These are phyloP conservation scores for Triplophysa tibetana DNA, from an alignment of 2,113 vertebrate species.

Conservation along the genomic window DNA sequence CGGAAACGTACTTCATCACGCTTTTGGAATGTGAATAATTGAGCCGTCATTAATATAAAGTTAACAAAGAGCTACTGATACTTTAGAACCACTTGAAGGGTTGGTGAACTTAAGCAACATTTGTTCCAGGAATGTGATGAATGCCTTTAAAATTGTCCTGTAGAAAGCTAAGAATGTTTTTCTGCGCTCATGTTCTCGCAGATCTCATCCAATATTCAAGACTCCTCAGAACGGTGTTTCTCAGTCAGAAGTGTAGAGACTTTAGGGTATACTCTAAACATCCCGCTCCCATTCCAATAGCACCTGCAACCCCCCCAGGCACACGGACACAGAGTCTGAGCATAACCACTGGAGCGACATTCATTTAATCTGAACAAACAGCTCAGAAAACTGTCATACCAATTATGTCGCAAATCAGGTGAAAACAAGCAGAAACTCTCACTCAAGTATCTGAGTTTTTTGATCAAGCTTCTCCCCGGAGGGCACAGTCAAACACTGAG, in stretches of 20 bases:
- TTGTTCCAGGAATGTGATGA: not conserved
- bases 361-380: not conserved
- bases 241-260: not conserved
- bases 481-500: not conserved
- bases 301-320: not conserved
- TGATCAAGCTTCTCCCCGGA: not conserved
- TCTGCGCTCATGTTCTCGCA: not conserved
- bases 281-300: constrained; percentile 6
- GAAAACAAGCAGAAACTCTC: not conserved
- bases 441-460: too few relatives aligned
- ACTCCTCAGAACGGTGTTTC: not conserved
- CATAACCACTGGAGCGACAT: not conserved
- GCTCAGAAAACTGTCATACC: not conserved
- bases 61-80: not conserved
- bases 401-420: not conserved
- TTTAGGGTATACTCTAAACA: not conserved
- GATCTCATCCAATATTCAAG: not conserved
- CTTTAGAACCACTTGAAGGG: not conserved
- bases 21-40: not conserved
- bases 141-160: not conserved
- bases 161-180: not conserved
- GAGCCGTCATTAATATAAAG: not conserved
- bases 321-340: not conserved
- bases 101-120: not conserved
- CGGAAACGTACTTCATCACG: not conserved